A percentile compares a stretch with the other conserved stretches of the same genome.
Conservation (phyloP, 64 coral and sea anemone genomes). For the Acropora tenuis region DNA sequence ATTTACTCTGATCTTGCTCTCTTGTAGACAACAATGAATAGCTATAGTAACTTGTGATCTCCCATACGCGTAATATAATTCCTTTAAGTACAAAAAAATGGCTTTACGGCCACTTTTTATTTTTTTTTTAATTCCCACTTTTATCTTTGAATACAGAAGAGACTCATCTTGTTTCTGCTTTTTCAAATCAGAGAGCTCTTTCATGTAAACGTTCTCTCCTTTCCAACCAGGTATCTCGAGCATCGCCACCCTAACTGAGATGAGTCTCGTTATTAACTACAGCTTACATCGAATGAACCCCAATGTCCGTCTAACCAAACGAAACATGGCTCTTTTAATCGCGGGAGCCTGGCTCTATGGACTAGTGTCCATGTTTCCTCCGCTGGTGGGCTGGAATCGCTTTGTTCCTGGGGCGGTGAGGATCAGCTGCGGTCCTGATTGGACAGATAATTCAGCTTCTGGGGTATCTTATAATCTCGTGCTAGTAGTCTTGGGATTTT, state of each 20-base stretch:
- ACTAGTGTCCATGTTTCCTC: conserved; percentile 37
- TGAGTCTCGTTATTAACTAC: conserved; percentile 39
- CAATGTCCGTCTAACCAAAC: neutral
- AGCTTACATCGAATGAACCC: conserved; percentile 3
- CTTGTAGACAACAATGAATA: too few species aligned
- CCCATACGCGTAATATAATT: too few species aligned
- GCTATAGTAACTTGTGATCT: too few species aligned
- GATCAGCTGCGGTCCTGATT: conserved; percentile 76
- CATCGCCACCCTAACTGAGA: conserved; percentile 40
- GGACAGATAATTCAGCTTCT: conserved; percentile 30
- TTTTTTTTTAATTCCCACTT: too few species aligned
- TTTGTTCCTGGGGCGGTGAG: conserved; percentile 61
- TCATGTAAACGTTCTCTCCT: neutral
- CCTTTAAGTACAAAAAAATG: too few species aligned
- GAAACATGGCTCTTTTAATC: neutral
- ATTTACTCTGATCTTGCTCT: too few species aligned
- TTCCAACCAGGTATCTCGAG: conserved; percentile 45
- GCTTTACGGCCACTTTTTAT: too few species aligned
- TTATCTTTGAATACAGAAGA: neutral
- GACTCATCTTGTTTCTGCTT: neutral
- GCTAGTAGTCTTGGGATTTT: conserved; percentile 65
- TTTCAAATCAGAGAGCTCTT: neutral
- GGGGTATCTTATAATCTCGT: conserved; percentile 53
- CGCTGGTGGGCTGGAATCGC: conserved; percentile 64
- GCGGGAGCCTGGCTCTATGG: conserved; percentile 51